Conservation (phyloP, 2,888 invertebrate species). For the Agrochola litura region DNA sequence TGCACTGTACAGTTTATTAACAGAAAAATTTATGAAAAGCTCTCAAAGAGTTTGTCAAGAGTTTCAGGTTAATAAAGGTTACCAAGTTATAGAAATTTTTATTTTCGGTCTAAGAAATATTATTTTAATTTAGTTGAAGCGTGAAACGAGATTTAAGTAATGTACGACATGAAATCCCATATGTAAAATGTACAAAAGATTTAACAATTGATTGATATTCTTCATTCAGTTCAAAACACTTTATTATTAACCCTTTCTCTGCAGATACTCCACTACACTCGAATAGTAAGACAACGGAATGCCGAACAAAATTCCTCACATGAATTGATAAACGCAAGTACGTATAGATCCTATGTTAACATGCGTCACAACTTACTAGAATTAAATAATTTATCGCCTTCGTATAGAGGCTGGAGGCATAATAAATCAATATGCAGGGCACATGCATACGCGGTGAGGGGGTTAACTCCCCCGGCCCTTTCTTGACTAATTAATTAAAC, state of each 20-base stretch:
- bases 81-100: too few relatives aligned
- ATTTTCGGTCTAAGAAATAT: too few relatives aligned
- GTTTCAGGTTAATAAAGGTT: too few relatives aligned
- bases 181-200: too few relatives aligned
- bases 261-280: constrained; percentile 4
- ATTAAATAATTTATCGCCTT: constrained; percentile 89
- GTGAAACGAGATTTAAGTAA: too few relatives aligned
- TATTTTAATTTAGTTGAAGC: too few relatives aligned
- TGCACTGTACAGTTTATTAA: too few relatives aligned
- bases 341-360: constrained; percentile 76
- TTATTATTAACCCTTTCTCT: constrained; percentile 29
- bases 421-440: constrained; percentile 91
- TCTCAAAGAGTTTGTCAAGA: too few relatives aligned
- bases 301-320: constrained; percentile 51
- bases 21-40: too few relatives aligned
- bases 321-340: constrained; percentile 53
- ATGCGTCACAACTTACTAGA: constrained; percentile 85
- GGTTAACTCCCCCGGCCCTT: constrained; percentile 81
- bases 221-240: constrained; percentile 2
- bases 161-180: too few relatives aligned
- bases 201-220: not conserved
- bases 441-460: constrained; percentile 82
- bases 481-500: constrained; percentile 94
- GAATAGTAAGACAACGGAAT: constrained; percentile 37
- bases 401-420: constrained; percentile 83